Percentiles rank a stretch among this genome's conserved stretches.
These are phyloP conservation scores for Tigriopus californicus DNA, from an alignment of 2,888 invertebrate species.

Conservation along the genomic window DNA sequence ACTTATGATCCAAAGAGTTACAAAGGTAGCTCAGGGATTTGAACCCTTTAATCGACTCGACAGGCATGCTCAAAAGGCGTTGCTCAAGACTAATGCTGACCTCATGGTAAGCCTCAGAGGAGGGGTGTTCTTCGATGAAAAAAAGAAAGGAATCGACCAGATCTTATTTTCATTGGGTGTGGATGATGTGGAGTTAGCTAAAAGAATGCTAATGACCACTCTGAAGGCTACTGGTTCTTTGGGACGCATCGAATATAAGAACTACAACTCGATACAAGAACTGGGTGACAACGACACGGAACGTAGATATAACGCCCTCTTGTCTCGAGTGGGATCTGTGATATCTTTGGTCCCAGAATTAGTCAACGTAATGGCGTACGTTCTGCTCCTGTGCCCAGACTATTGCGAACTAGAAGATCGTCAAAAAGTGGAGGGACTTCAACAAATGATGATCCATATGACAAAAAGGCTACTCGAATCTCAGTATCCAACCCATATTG, in stretches of 20 bases:
- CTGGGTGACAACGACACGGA: background rate
- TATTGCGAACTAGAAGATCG: background rate
- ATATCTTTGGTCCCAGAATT: background rate
- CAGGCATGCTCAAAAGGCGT: background rate
- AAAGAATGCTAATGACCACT: background rate
- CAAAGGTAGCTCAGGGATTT: background rate
- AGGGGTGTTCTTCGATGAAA: slow-evolving; percentile 8
- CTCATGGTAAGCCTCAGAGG: slow-evolving; percentile 6
- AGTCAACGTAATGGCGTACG: background rate
- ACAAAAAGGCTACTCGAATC: background rate
- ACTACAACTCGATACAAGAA: background rate
- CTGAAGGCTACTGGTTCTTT: background rate
- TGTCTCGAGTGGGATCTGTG: background rate
- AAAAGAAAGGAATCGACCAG: slow-evolving; percentile 1
- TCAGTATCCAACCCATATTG: background rate
- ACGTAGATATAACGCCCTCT: background rate
- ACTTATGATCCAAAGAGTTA: background rate
- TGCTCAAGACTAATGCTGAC: background rate
- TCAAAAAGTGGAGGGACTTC: background rate
- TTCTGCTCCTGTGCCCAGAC: background rate
- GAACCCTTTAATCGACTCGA: background rate
- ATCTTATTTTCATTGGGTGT: background rate
- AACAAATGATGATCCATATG: background rate
- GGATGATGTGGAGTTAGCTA: background rate
- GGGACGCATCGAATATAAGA: background rate